Evolutionary conservation across 2,113 vertebrate species (phyloP).

Genomic region (Condylura cristata): DNA sequence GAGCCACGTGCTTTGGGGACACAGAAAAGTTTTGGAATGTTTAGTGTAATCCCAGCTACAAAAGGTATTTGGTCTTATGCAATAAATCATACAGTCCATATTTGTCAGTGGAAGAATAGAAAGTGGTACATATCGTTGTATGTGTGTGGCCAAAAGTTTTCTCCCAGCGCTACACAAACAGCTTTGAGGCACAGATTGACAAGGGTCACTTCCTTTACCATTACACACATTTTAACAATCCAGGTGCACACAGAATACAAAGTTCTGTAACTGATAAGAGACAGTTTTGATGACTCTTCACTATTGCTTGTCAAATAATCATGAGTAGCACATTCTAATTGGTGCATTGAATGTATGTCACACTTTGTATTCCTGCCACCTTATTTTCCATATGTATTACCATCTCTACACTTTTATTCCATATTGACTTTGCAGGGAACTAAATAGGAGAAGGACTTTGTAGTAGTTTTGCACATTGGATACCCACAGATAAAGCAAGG

Average conservation of each 20-base stretch:
- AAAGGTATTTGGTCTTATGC: not conserved
- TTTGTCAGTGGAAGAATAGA: not conserved
- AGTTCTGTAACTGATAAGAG: not conserved
- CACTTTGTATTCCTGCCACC: not conserved
- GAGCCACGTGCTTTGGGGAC: not conserved
- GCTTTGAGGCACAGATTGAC: not conserved
- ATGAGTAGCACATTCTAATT: not conserved
- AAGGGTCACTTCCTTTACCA: not conserved
- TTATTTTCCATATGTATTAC: not conserved
- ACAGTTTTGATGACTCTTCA: not conserved
- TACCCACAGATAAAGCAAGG: not conserved
- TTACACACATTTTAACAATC: not conserved
- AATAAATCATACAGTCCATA: constrained; percentile 34
- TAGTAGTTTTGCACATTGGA: not conserved
- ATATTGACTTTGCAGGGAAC: not conserved
- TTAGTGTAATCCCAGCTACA: not conserved
- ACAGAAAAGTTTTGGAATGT: constrained; percentile 16
- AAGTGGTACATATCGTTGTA: not conserved
- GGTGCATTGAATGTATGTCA: not conserved
- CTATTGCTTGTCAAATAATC: not conserved
- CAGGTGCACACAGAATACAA: not conserved
- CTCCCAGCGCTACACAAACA: not conserved
- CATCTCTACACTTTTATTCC: not conserved
- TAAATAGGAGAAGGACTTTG: not conserved
- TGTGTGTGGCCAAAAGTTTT: not conserved